Percentiles rank a stretch among this genome's conserved stretches.
phyloP scores from a whole-genome alignment of 2,888 invertebrate species.

The Bedellia somnulentella region DNA sequence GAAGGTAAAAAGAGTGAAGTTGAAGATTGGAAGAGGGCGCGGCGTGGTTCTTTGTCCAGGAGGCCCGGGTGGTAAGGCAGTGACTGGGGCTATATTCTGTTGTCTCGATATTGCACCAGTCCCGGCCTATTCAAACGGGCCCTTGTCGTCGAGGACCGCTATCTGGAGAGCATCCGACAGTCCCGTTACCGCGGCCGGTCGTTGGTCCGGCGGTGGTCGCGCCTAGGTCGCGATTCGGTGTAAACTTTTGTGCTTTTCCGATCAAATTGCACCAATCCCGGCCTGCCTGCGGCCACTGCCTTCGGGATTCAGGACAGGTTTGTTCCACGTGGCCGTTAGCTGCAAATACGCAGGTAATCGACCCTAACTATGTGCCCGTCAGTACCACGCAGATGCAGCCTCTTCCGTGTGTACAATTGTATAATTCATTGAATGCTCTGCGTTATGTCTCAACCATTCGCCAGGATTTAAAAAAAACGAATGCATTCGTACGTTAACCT shows the following conservation, averaged over 20 bases:
- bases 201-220: constrained; percentile 38
- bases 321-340: constrained; percentile 3
- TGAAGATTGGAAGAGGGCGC: constrained; percentile 15
- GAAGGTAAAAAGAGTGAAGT: background rate
- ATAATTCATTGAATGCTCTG: too few relatives aligned
- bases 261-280: constrained; percentile 63
- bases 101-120: constrained; percentile 60
- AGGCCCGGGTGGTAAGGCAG: constrained; percentile 56
- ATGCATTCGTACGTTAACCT: too few relatives aligned
- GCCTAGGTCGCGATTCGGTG: constrained; percentile 60
- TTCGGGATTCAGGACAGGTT: constrained; percentile 6
- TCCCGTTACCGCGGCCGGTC: constrained; percentile 54
- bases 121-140: constrained; percentile 62
- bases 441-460: too few relatives aligned
- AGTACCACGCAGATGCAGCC: too few relatives aligned
- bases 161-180: constrained; percentile 44
- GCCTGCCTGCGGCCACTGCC: constrained; percentile 53
- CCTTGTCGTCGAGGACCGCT: constrained; percentile 48
- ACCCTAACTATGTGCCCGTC: too few relatives aligned
- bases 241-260: constrained; percentile 43
- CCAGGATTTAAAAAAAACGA: too few relatives aligned
- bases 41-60: constrained; percentile 39
- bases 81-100: constrained; percentile 56
- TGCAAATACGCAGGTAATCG: too few relatives aligned
- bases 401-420: constrained; percentile 2